phyloP scores from a whole-genome alignment of 1,140 invertebrate species.

The Holotrichia oblita region DNA sequence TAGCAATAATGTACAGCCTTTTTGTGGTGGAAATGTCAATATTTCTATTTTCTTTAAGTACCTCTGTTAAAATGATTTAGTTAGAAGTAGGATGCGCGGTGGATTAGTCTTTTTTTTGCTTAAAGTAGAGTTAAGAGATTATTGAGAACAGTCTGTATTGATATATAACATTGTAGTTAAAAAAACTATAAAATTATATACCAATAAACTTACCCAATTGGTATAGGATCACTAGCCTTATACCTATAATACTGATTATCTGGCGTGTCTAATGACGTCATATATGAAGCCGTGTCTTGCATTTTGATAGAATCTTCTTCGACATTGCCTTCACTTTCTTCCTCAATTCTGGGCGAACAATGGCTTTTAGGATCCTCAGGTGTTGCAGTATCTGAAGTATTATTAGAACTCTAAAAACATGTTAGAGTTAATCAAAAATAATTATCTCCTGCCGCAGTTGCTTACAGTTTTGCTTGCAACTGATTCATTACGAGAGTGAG shows the following conservation, averaged over 20 bases:
- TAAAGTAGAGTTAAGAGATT: too few relatives aligned
- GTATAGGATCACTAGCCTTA: conserved; percentile 72
- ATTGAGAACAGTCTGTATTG: background rate
- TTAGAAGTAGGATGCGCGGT: too few relatives aligned
- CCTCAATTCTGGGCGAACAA: conserved; percentile 73
- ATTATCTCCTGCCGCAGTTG: background rate
- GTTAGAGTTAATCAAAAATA: background rate
- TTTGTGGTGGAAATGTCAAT: too few relatives aligned
- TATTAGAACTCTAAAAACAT: conserved; percentile 46
- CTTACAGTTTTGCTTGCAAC: conserved; percentile 60
- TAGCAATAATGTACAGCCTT: too few relatives aligned
- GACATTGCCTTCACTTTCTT: conserved; percentile 66
- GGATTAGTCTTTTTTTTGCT: too few relatives aligned
- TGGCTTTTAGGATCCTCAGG: conserved; percentile 59
- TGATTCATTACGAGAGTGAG: conserved; percentile 87
- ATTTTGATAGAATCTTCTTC: conserved; percentile 51
- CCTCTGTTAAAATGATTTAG: too few relatives aligned
- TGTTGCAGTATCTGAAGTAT: conserved; percentile 58
- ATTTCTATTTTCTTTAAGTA: too few relatives aligned
- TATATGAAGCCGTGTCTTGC: conserved; percentile 40
- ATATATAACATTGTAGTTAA: conserved; percentile 12
- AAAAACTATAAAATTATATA: conserved; percentile 37
- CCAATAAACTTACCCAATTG: conserved; percentile 67
- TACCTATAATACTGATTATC: conserved; percentile 58
- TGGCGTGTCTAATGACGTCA: conserved; percentile 49